A percentile compares a stretch with the other conserved stretches of the same genome.
phyloP scores from a whole-genome alignment of 2,888 invertebrate species.

The Hofmannophila pseudospretella region DNA sequence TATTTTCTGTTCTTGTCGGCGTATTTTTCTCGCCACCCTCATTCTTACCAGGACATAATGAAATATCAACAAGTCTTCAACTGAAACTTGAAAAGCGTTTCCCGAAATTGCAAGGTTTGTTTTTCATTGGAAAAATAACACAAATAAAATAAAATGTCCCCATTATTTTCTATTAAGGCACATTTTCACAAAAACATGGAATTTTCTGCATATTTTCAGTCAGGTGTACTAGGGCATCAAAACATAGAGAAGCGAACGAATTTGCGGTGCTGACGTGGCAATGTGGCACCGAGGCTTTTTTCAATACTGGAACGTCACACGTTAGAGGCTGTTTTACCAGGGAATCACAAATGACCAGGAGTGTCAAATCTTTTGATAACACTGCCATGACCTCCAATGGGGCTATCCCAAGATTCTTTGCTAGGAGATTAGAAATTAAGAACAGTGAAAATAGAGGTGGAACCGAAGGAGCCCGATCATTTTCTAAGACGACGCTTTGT shows the following conservation, averaged over 20 bases:
- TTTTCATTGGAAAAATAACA: slow-evolving; percentile 1
- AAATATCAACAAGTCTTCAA: slow-evolving; percentile 4
- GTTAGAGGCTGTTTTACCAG: slow-evolving; percentile 40
- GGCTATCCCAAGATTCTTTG: not conserved
- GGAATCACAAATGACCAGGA: slow-evolving; percentile 21
- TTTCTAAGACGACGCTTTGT: slow-evolving; percentile 33
- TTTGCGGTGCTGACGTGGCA: not conserved
- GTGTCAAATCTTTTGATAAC: not conserved
- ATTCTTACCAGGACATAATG: slow-evolving; percentile 14
- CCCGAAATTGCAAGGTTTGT: slow-evolving; percentile 6
- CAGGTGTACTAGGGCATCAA: slow-evolving; percentile 40
- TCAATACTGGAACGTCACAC: slow-evolving; percentile 31
- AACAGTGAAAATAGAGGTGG: not conserved
- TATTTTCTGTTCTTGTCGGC: too few relatives aligned
- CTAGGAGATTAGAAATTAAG: not conserved
- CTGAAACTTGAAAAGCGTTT: slow-evolving; percentile 13
- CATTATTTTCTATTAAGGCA: slow-evolving; percentile 25
- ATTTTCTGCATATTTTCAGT: slow-evolving; percentile 71
- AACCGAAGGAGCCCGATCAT: slow-evolving; percentile 6
- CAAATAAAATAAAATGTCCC: slow-evolving; percentile 18
- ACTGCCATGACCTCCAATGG: not conserved
- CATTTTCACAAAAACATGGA: slow-evolving; percentile 58
- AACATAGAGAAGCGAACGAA: slow-evolving; percentile 16
- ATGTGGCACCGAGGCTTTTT: slow-evolving; percentile 8
- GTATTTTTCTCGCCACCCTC: slow-evolving; percentile 2